Conservation (phyloP, 1,140 invertebrate species). For the Brachionus rubens region DNA sequence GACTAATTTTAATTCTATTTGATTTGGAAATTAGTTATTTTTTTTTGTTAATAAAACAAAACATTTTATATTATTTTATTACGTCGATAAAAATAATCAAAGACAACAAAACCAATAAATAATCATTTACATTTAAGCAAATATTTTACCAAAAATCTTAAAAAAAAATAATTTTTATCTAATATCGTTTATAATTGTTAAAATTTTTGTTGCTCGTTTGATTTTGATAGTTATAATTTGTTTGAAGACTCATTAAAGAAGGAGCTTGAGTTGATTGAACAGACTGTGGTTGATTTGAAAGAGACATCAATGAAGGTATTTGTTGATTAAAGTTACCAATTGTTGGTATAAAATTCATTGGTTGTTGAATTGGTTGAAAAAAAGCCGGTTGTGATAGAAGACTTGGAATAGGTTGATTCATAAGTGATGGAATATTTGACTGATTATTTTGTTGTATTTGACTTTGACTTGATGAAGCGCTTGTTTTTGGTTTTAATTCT, state of each 20-base stretch:
- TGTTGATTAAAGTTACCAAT: neutral
- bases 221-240: neutral
- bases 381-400: neutral
- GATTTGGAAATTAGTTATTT: too few relatives aligned
- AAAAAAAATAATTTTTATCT: too few relatives aligned
- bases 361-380: neutral
- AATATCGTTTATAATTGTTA: too few relatives aligned
- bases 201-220: neutral
- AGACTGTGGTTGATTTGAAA: neutral
- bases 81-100: too few relatives aligned
- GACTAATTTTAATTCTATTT: too few relatives aligned
- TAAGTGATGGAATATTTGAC: neutral
- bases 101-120: too few relatives aligned
- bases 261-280: neutral
- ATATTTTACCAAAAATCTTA: too few relatives aligned
- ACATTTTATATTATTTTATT: too few relatives aligned
- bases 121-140: too few relatives aligned
- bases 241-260: neutral
- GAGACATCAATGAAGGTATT: constrained; percentile 9
- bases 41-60: too few relatives aligned
- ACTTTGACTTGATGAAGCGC: neutral
- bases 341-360: neutral
- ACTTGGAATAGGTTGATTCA: neutral
- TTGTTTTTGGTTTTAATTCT: neutral
- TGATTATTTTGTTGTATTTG: neutral